Percentiles rank a stretch among this genome's conserved stretches.
phyloP scores from a whole-genome alignment of 2,797 vertebrate species.

The Borostomias antarcticus region DNA sequence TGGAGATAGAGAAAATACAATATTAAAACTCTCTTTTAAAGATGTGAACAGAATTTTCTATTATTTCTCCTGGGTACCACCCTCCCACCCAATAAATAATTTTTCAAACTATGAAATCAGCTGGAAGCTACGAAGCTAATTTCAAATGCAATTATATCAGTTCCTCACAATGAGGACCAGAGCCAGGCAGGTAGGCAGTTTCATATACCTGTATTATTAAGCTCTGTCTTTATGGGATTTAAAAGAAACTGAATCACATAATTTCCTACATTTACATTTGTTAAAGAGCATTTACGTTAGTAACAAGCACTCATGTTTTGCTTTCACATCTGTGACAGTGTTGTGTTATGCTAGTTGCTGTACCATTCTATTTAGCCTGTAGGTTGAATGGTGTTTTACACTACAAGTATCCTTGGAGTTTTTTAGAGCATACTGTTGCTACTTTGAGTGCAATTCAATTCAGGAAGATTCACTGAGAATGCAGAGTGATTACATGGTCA shows the following conservation, averaged over 20 bases:
- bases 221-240: background rate
- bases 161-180: background rate
- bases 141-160: slow-evolving; percentile 36
- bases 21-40: slow-evolving; percentile 35
- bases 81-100: slow-evolving; percentile 44
- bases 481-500: too few species aligned
- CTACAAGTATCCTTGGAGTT: too few species aligned
- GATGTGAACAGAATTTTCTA: slow-evolving; percentile 31
- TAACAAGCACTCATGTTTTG: too few species aligned
- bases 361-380: too few species aligned
- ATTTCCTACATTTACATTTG: slow-evolving; percentile 20
- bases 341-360: too few species aligned
- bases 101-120: slow-evolving; percentile 34
- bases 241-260: background rate
- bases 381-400: too few species aligned
- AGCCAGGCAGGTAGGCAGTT: background rate
- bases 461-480: too few species aligned
- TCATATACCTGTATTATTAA: background rate
- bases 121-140: slow-evolving; percentile 32
- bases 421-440: too few species aligned
- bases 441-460: too few species aligned
- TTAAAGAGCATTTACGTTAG: too few species aligned
- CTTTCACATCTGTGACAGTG: background rate
- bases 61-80: slow-evolving; percentile 28
- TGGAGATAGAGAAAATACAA: slow-evolving; percentile 32